A percentile compares a stretch with the other conserved stretches of the same genome.
These are phyloP conservation scores for Pseudomugil gertrudae DNA, from an alignment of 2,797 vertebrate species.

Conservation along the genomic window DNA sequence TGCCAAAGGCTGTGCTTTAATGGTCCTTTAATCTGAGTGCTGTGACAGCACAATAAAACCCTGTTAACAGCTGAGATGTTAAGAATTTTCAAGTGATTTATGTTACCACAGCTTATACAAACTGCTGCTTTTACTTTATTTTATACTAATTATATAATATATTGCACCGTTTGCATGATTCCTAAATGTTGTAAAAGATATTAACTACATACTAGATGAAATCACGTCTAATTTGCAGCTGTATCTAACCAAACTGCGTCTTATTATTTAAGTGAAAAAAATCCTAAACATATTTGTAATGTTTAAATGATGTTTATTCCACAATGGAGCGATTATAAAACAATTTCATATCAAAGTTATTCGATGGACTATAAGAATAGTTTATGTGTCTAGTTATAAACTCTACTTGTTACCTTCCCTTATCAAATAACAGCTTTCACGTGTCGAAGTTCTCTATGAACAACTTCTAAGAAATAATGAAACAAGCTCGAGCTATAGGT, in stretches of 20 bases:
- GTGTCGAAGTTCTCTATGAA: background rate
- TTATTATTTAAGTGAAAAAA: background rate
- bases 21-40: constrained; percentile 4
- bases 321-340: too few relatives aligned
- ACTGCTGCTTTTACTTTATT: too few relatives aligned
- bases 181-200: background rate
- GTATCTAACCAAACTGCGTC: background rate
- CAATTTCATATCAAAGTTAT: background rate
- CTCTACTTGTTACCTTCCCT: background rate
- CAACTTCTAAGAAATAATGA: background rate
- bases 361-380: background rate
- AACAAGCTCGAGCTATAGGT: accelerated
- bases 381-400: background rate
- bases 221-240: background rate
- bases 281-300: too few relatives aligned
- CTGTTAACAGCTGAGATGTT: background rate
- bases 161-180: too few relatives aligned
- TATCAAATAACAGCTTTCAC: background rate
- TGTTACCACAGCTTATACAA: background rate
- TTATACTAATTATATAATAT: background rate
- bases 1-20: background rate
- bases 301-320: too few relatives aligned
- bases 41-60: background rate
- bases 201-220: too few relatives aligned
- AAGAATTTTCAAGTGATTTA: background rate